These are phyloP conservation scores for Gandaritis pyraliata DNA, from an alignment of 2,888 invertebrate species.

Conservation along the genomic window DNA sequence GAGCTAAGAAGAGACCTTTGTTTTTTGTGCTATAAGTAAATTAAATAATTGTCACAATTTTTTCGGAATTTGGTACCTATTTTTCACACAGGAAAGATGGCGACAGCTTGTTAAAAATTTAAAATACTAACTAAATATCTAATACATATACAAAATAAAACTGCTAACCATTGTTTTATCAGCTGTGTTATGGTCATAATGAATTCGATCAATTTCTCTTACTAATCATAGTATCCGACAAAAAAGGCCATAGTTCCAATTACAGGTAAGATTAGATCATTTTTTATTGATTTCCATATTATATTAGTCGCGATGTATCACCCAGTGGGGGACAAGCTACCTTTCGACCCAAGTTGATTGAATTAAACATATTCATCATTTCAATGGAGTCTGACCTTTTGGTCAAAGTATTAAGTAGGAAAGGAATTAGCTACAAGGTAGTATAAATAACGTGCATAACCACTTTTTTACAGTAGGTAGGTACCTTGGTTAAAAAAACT, in stretches of 20 bases:
- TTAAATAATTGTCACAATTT: neutral
- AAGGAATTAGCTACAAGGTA: neutral
- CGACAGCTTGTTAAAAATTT: too few relatives aligned
- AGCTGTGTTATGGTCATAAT: neutral
- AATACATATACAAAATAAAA: too few relatives aligned
- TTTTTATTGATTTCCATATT: constrained; percentile 49
- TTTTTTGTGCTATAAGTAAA: neutral
- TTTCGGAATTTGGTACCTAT: too few relatives aligned
- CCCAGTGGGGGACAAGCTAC: constrained; percentile 64
- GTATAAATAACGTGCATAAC: neutral
- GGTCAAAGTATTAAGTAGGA: neutral
- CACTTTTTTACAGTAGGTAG: too few relatives aligned
- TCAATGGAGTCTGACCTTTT: constrained; percentile 60
- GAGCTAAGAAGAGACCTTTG: neutral
- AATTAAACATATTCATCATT: constrained; percentile 74
- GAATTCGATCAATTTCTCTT: constrained; percentile 30
- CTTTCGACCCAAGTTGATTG: constrained; percentile 60
- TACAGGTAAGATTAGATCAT: constrained; percentile 47
- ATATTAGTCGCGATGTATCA: constrained; percentile 65
- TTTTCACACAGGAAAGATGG: too few relatives aligned
- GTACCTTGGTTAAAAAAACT: too few relatives aligned
- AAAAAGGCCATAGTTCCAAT: constrained; percentile 40
- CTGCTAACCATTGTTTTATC: too few relatives aligned
- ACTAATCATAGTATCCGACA: constrained; percentile 23
- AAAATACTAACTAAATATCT: too few relatives aligned